phyloP scores from a whole-genome alignment of 2,888 invertebrate species.

The Anarsia innoxiella region DNA sequence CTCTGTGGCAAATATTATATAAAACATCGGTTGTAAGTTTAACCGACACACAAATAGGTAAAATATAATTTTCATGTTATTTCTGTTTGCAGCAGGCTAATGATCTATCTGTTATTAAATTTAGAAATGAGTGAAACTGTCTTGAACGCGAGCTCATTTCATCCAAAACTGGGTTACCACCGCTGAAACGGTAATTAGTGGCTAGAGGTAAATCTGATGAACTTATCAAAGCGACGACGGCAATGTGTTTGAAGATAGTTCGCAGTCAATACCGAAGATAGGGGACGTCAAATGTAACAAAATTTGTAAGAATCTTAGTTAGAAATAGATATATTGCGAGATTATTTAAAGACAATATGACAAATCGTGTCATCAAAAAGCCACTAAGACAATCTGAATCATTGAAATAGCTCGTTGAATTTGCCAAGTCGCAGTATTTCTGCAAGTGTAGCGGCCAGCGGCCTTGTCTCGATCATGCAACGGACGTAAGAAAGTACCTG shows the following conservation, averaged over 20 bases:
- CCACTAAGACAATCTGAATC: not conserved
- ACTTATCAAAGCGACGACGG: too few relatives aligned
- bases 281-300: too few relatives aligned
- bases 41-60: too few relatives aligned
- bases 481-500: not conserved
- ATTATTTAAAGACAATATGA: conserved; percentile 5
- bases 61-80: too few relatives aligned
- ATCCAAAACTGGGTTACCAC: conserved; percentile 10
- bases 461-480: not conserved
- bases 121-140: not conserved
- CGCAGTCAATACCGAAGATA: too few relatives aligned
- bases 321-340: too few relatives aligned
- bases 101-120: not conserved
- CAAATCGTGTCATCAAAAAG: too few relatives aligned
- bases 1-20: too few relatives aligned
- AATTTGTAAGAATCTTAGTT: too few relatives aligned
- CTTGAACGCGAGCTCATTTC: not conserved
- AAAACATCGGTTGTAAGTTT: too few relatives aligned
- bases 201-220: conserved; percentile 5
- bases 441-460: not conserved
- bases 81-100: too few relatives aligned
- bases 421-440: conserved; percentile 3
- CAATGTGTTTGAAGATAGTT: too few relatives aligned
- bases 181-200: conserved; percentile 7
- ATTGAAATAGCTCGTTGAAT: conserved; percentile 2